Conservation (phyloP, 2,113 vertebrate genomes). For the Micronycteris hirsuta region DNA sequence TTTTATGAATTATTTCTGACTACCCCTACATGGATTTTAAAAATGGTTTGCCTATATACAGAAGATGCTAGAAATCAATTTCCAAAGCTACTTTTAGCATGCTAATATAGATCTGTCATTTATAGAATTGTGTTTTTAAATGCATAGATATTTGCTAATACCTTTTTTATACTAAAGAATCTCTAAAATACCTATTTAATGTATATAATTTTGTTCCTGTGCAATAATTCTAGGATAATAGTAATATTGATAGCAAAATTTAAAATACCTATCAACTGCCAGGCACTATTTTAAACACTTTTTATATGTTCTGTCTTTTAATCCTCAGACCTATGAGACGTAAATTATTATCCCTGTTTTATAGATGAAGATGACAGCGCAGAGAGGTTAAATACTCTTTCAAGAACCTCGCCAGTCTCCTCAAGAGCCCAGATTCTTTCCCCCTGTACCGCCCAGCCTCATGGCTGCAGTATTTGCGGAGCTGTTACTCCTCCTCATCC, state of each 20-base stretch:
- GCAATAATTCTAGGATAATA: not conserved
- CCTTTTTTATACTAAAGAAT: not conserved
- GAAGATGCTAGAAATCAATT: slow-evolving; percentile 31
- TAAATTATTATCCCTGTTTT: not conserved
- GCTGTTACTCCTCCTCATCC: not conserved
- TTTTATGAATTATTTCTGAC: slow-evolving; percentile 38
- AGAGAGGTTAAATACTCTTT: not conserved
- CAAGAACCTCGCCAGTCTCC: not conserved
- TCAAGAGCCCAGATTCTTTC: not conserved
- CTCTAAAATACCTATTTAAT: not conserved
- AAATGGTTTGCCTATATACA: not conserved
- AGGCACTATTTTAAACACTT: not conserved
- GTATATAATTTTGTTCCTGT: slow-evolving; percentile 8
- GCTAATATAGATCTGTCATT: slow-evolving; percentile 4
- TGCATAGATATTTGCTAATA: not conserved
- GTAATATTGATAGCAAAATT: not conserved
- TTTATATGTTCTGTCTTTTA: not conserved
- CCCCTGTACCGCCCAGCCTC: not conserved
- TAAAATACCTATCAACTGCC: not conserved
- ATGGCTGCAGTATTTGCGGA: not conserved
- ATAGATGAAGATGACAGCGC: not conserved
- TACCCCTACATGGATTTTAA: not conserved
- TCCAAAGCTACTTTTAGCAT: not conserved
- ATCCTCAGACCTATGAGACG: not conserved
- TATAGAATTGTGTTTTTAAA: slow-evolving; percentile 25